Evolutionary conservation across 2,888 invertebrate genomes (phyloP).

Genomic region (Poecilus cupreus): DNA sequence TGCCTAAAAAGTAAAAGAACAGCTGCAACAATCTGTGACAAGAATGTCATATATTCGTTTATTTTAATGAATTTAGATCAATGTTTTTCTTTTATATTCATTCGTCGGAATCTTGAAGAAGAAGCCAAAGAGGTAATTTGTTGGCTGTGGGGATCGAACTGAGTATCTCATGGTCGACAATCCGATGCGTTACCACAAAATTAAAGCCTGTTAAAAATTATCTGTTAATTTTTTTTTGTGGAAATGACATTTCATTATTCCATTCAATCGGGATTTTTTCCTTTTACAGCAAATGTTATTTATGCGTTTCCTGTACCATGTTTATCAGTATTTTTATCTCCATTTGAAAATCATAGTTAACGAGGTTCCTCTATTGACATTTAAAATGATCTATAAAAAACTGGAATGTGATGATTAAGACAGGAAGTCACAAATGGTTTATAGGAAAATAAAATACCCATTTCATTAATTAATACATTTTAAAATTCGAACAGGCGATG

Average conservation of each 20-base stretch:
- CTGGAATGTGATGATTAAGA: slow-evolving; percentile 12
- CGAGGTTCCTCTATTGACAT: slow-evolving; percentile 10
- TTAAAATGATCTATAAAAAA: slow-evolving; percentile 25
- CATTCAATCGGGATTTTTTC: background rate
- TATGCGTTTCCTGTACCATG: background rate
- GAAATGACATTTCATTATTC: background rate
- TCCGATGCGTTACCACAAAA: too few relatives aligned
- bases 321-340: slow-evolving; percentile 27
- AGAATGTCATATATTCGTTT: too few relatives aligned
- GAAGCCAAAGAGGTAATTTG: too few relatives aligned
- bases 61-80: too few relatives aligned
- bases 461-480: background rate
- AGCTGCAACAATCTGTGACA: too few relatives aligned
- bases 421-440: slow-evolving; percentile 1
- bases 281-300: too few relatives aligned
- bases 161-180: too few relatives aligned
- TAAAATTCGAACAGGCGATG: background rate
- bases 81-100: too few relatives aligned
- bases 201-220: too few relatives aligned
- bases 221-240: background rate
- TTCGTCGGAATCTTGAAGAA: too few relatives aligned
- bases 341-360: background rate
- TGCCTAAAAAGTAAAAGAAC: too few relatives aligned
- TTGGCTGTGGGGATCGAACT: too few relatives aligned
- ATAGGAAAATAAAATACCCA: slow-evolving; percentile 11